Evolutionary conservation across 2,888 invertebrate species (phyloP).

Genomic region (Siphlonurus alternatus): DNA sequence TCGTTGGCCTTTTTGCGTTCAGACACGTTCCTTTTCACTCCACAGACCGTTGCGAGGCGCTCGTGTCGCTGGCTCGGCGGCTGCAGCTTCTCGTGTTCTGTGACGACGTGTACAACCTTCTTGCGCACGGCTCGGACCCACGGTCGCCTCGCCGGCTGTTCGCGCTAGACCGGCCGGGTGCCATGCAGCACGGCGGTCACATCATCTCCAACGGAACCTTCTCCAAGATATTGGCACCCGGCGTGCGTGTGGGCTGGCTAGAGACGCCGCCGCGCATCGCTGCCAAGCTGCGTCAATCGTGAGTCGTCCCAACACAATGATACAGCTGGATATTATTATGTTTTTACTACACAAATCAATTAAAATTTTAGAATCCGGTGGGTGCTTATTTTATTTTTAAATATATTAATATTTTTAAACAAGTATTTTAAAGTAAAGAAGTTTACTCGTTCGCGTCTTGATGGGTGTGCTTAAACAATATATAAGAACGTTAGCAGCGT

Average conservation of each 20-base stretch:
- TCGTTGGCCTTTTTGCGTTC: no score
- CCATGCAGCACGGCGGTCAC: slow-evolving; percentile 30
- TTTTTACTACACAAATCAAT: slow-evolving; percentile 4
- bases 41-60: slow-evolving; percentile 25
- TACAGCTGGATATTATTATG: not conserved
- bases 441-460: no score
- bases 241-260: slow-evolving; percentile 45
- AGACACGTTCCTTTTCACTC: no score
- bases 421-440: no score
- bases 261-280: slow-evolving; percentile 33
- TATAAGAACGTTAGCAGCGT: not conserved
- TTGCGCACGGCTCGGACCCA: slow-evolving; percentile 28
- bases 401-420: no score
- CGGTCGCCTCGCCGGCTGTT: slow-evolving; percentile 29
- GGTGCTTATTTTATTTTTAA: no score
- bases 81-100: slow-evolving; percentile 32
- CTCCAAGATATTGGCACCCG: slow-evolving; percentile 45
- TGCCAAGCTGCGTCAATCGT: slow-evolving; percentile 25
- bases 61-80: slow-evolving; percentile 29
- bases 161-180: slow-evolving; percentile 29
- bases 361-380: not conserved
- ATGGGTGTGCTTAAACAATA: no score
- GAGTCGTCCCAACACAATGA: slow-evolving; percentile 15
- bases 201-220: slow-evolving; percentile 46
- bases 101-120: slow-evolving; percentile 46